Conservation (phyloP, 2,113 vertebrate genomes). For the Axis porcinus region DNA sequence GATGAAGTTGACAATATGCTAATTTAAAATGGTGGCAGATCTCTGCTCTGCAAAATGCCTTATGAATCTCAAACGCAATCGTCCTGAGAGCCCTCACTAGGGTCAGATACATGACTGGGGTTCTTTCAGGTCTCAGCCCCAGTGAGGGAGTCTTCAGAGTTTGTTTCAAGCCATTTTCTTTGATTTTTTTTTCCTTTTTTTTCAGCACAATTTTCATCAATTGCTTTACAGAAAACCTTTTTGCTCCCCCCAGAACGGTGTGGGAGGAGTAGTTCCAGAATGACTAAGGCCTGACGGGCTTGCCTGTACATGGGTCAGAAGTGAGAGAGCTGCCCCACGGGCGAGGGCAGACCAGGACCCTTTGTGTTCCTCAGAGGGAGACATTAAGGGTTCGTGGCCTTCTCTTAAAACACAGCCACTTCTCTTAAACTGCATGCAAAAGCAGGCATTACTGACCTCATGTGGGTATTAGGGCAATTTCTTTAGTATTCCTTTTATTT, state of each 20-base stretch:
- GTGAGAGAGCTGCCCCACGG: not conserved
- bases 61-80: not conserved
- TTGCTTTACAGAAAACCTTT: not conserved
- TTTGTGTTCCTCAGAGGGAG: not conserved
- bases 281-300: not conserved
- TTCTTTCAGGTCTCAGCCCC: not conserved
- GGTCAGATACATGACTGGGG: not conserved
- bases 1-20: not conserved
- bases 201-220: not conserved
- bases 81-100: not conserved
- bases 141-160: not conserved
- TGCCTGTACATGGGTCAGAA: not conserved
- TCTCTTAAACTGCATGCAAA: not conserved
- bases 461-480: not conserved
- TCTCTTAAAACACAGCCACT: not conserved
- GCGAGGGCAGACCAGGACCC: not conserved
- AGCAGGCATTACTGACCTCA: not conserved
- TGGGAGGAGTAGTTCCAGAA: not conserved
- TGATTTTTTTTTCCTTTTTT: not conserved
- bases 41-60: not conserved
- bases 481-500: slow-evolving; percentile 31
- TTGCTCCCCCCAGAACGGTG: not conserved
- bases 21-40: not conserved
- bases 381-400: not conserved
- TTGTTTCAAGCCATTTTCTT: not conserved